These are phyloP conservation scores for Pica pica DNA, from an alignment of 2,113 vertebrate species.

Conservation along the genomic window DNA sequence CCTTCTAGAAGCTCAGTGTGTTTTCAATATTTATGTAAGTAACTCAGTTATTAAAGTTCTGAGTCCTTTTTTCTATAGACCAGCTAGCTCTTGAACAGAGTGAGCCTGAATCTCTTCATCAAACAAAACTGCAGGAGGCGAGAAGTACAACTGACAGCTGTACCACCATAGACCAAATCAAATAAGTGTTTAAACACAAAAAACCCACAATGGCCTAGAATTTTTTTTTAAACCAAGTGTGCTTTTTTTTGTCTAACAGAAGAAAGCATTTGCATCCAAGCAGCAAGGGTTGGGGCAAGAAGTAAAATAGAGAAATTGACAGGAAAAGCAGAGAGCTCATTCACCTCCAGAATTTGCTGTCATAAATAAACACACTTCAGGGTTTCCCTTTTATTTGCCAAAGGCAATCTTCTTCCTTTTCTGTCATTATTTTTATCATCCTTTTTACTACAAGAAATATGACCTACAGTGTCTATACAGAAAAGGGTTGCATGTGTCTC, in stretches of 20 bases:
- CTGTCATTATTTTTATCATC: background rate
- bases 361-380: background rate
- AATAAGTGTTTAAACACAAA: background rate
- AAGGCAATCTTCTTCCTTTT: background rate
- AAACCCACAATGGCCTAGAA: fast-evolving
- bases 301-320: background rate
- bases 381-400: background rate
- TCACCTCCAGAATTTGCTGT: background rate
- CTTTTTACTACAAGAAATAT: background rate
- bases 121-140: background rate
- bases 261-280: background rate
- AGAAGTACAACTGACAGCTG: background rate
- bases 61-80: background rate
- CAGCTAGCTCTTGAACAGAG: background rate
- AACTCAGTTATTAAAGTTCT: background rate
- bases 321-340: background rate
- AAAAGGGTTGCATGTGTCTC: background rate
- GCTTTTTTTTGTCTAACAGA: background rate
- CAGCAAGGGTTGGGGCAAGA: background rate
- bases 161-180: background rate
- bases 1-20: background rate
- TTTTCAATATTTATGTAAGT: background rate
- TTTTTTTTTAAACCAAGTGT: background rate
- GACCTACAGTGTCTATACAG: background rate
- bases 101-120: background rate